Evolutionary conservation across 2,113 vertebrate genomes (phyloP).

Genomic region (Thamnaconus septentrionalis): DNA sequence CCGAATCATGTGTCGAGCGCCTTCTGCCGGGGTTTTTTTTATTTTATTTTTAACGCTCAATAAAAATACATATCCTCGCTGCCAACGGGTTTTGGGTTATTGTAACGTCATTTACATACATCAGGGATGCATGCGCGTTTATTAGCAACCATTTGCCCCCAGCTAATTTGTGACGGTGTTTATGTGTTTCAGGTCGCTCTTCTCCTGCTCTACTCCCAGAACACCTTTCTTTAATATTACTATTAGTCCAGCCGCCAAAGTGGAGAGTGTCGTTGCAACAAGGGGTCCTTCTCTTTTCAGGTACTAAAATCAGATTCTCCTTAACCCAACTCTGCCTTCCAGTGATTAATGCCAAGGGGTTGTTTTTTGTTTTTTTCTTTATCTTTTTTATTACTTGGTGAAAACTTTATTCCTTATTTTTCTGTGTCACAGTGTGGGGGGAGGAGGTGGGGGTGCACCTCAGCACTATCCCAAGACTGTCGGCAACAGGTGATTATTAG

Average conservation of each 20-base stretch:
- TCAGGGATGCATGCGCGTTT: too few species aligned
- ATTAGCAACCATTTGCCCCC: not conserved
- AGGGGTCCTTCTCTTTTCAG: conserved; percentile 99
- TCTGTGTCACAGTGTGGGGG: conserved; percentile 85
- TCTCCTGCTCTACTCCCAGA: conserved; percentile 86
- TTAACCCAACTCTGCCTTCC: not conserved
- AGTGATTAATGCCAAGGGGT: conserved; percentile 3
- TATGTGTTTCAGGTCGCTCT: conserved; percentile 57
- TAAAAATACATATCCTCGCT: too few species aligned
- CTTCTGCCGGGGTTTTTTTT: not conserved
- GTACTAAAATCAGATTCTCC: conserved; percentile 61
- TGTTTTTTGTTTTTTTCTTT: not conserved
- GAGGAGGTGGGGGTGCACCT: conserved; percentile 99
- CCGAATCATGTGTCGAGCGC: not conserved
- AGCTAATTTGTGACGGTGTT: not conserved
- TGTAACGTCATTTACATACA: not conserved
- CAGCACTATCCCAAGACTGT: conserved; percentile 99
- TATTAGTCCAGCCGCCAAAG: conserved; percentile 99
- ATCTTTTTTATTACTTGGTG: conserved; percentile 12
- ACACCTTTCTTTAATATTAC: conserved; percentile 95
- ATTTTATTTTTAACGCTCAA: not conserved
- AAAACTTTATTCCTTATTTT: conserved; percentile 10
- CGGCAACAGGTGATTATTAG: conserved; percentile 87
- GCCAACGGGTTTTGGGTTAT: not conserved
- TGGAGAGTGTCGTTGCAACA: conserved; percentile 99